Base-by-base conservation (phyloP, 2,888 invertebrate genomes). In the Himalopsyche tibetana region DNA sequence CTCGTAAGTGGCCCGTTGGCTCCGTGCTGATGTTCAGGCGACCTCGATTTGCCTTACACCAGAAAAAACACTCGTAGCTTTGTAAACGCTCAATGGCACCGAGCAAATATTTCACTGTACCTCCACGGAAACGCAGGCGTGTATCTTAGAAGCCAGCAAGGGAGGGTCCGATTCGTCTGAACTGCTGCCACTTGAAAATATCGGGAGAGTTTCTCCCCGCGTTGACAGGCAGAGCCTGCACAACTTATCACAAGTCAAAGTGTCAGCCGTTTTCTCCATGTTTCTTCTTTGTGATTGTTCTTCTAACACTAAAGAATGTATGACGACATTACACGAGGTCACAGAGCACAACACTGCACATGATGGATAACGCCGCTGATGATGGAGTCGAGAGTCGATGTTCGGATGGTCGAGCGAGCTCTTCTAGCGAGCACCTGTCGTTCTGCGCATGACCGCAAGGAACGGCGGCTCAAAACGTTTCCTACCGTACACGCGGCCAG, bases 171-270 rank as follows among this genome's bases (percentile, higher is more conserved):
- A 91, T 91, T 92, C 92, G 92, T 92, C 92, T 91, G 92, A 92
- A 92, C 93, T 93, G 93, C 92, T 93, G 93, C 92, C 93, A 91
- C 92, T 92, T 91, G 92, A 93, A 91, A 94, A 94, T 90, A 95
- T 94, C 91, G 94, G 94, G 90, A 93, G 93, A 91, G 93, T 93
- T 91, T 94, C 94, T 91, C 94, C 93, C 90, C 94, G 93, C 91
- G 93, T 92, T 91, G 94, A 93, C 91, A 95, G 93, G 92, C 95
- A 95, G 90, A 95, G 93, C 92, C 95, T 93, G 92, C 95, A 95
- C 91, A 94, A 93, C 91, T 92, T 92, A 55, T 83, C 83, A 81
- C 82, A 56, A 51, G 80, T 83, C 19, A 56, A 82, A 63, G 79
- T 82, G 80, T 85, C 69, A 42, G 45, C 51, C 55, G 84, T 56